Evolutionary conservation across 2,888 invertebrate genomes (phyloP).

Genomic region (Galerucella pusilla): DNA sequence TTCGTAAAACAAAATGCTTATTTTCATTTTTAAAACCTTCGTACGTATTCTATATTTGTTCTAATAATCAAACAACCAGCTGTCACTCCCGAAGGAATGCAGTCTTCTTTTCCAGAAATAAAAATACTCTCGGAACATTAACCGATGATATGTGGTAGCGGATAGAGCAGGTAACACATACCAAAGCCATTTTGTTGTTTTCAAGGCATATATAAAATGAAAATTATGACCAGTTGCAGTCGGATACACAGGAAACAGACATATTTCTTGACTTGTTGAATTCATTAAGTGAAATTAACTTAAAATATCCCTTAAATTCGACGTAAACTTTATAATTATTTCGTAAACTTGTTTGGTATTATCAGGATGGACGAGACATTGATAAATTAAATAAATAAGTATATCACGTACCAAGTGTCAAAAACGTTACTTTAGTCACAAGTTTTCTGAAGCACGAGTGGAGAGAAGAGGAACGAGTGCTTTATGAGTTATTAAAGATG

Average conservation of each 20-base stretch:
- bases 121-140: conserved; percentile 40
- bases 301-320: no score
- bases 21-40: conserved; percentile 9
- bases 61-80: conserved; percentile 31
- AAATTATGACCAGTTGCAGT: conserved; percentile 8
- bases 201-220: conserved; percentile 8
- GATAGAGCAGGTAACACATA: conserved; percentile 19
- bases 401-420: no score
- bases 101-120: conserved; percentile 35
- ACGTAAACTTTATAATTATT: no score
- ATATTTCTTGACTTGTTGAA: neutral
- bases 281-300: no score
- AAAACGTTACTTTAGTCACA: no score
- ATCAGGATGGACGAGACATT: no score
- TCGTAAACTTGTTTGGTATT: no score
- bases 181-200: conserved; percentile 7
- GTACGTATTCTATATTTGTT: conserved; percentile 41
- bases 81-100: conserved; percentile 35
- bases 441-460: no score
- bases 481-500: no score
- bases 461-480: no score
- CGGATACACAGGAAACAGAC: neutral
- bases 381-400: no score
- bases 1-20: neutral
- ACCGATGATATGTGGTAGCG: conserved; percentile 33